Base-by-base conservation (phyloP, 2,888 invertebrate genomes). In the Lithosia quadra region DNA sequence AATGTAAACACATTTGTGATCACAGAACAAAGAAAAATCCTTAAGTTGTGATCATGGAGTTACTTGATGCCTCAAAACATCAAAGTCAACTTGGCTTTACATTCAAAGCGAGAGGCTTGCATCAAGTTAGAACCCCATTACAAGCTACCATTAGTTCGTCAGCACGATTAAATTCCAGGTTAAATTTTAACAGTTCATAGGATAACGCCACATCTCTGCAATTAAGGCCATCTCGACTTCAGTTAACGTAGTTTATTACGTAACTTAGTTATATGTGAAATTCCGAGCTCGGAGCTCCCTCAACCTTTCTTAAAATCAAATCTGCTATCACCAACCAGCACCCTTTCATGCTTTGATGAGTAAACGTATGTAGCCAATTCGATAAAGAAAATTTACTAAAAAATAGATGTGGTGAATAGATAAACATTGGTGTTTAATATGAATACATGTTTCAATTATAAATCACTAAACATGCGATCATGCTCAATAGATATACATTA, bases 131-230 rank as follows among this genome's bases (percentile, higher is more conserved):
- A 76, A 84, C 79, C 83, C 79, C 81, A 88, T 88, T 88, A 85
- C 82, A 18, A 2, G 9, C 18, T 28, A 28, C 24, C 78, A 75
- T 71, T 74, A 77, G 81, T 68, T 83, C 88, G 82, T 87, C 87
- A 85, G 83, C 86, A 72, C 81, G 80, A 89, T 90, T 91, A 89
- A 91, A 90, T 92, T 88, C 86, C 78, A 84, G 82, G 84, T 92
- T n/a, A 91, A 92, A 93, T 91, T 88, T 89, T 83, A 79, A 77
- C 84, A 83, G 83, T 85, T 81, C 80, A 76, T 85, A 84, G 85
- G 78, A 83, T 85, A 81, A 85, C 84, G 78, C 80, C 73, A 72
- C 81, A 74, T 78, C 74, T 75, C 57, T 36, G 34, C 61, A 67
- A 71, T 71, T 61, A 71, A 61, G 73, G 70, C 62, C 75, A 72